Percentiles rank a stretch among this genome's conserved stretches.
These are phyloP conservation scores for Palythoa caribaeorum DNA, from an alignment of 92 coral and sea anemone species.

Conservation along the genomic window DNA sequence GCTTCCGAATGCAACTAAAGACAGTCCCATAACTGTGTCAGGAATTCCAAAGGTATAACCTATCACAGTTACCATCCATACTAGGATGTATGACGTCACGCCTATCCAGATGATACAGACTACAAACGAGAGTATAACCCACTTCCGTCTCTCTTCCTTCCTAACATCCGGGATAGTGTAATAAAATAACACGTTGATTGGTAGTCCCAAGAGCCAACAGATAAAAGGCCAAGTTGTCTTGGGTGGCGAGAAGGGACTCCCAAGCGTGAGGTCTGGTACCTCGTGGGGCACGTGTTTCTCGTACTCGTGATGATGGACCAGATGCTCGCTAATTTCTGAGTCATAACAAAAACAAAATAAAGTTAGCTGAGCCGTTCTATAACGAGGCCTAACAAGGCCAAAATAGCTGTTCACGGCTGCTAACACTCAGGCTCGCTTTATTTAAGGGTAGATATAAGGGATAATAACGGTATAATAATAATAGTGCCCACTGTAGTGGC, in stretches of 20 bases:
- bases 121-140: constrained; percentile 81
- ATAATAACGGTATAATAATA: too few relatives aligned
- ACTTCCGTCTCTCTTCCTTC: constrained; percentile 84
- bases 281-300: constrained; percentile 87
- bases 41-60: constrained; percentile 97
- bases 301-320: constrained; percentile 88
- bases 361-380: too few relatives aligned
- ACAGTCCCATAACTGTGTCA: constrained; percentile 97
- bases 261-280: constrained; percentile 94
- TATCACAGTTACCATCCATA: constrained; percentile 98
- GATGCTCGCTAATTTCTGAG: constrained; percentile 79
- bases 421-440: too few relatives aligned
- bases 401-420: too few relatives aligned
- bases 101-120: constrained; percentile 96
- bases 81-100: constrained; percentile 91
- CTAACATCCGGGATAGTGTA: constrained; percentile 95
- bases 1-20: constrained; percentile 98
- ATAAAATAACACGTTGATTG: constrained; percentile 79
- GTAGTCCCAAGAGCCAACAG: constrained; percentile 90
- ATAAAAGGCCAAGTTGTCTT: constrained; percentile 78
- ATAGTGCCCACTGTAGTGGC: too few relatives aligned
- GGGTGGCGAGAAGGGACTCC: constrained; percentile 89
- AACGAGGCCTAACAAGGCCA: too few relatives aligned
- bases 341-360: neutral
- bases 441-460: too few relatives aligned